Conservation (phyloP, 2,888 invertebrate genomes). For the Anthoptus insignis region DNA sequence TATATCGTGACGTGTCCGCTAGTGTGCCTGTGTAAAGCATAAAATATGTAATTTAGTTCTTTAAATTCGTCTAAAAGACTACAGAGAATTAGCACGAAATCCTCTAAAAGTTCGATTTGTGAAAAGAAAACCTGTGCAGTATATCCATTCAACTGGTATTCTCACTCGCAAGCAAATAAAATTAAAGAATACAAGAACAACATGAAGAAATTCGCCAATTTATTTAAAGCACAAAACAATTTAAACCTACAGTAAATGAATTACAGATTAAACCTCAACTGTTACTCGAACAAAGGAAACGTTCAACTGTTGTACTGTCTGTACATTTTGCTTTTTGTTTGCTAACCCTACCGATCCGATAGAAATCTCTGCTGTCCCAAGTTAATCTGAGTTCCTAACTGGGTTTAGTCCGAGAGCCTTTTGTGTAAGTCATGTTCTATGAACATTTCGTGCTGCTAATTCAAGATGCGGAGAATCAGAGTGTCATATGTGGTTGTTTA, state of each 20-base stretch:
- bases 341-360: constrained; percentile 27
- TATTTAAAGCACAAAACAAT: constrained; percentile 11
- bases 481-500: not conserved
- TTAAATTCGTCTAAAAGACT: too few species aligned
- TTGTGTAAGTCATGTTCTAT: constrained; percentile 17
- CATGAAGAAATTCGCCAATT: not conserved
- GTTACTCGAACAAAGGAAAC: constrained; percentile 23
- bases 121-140: not conserved
- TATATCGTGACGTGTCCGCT: too few species aligned
- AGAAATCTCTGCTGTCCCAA: constrained; percentile 26
- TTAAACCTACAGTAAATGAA: constrained; percentile 13
- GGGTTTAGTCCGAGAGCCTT: constrained; percentile 7
- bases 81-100: too few species aligned
- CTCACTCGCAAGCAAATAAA: not conserved
- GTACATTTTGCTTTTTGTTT: constrained; percentile 25
- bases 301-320: constrained; percentile 17
- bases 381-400: constrained; percentile 19
- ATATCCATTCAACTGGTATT: not conserved
- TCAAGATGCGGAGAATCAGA: not conserved
- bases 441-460: constrained; percentile 4
- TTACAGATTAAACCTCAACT: constrained; percentile 23
- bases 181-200: constrained; percentile 1
- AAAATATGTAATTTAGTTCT: too few species aligned
- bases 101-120: too few species aligned
- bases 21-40: too few species aligned